Conservation (phyloP, 64 coral and sea anemone species). For the Stichodactyla helianthus region DNA sequence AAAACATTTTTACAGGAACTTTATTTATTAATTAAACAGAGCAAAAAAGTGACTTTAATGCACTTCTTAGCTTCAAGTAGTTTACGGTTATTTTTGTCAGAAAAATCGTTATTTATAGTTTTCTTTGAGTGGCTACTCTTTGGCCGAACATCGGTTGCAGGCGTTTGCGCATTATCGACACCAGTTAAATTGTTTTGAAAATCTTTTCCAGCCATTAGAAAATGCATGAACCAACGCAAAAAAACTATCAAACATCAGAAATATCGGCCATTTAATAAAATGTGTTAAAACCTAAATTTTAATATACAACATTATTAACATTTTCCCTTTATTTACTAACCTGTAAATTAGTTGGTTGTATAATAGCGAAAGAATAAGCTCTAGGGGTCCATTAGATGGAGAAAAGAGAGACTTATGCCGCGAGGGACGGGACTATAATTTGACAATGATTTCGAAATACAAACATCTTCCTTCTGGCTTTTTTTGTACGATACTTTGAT, state of each 20-base stretch:
- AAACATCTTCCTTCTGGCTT: background rate
- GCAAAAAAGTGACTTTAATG: background rate
- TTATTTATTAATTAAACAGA: background rate
- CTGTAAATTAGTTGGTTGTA: background rate
- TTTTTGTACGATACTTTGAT: background rate
- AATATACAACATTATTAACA: background rate
- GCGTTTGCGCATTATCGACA: background rate
- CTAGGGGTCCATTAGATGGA: background rate
- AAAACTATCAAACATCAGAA: background rate
- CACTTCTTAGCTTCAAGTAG: background rate
- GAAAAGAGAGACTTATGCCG: background rate
- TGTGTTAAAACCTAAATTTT: background rate
- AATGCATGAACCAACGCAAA: too few relatives aligned
- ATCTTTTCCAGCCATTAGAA: too few relatives aligned
- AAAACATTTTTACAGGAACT: background rate
- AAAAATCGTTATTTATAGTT: background rate
- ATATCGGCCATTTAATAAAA: background rate
- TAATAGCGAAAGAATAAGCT: background rate
- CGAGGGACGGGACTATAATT: background rate
- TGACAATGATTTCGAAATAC: background rate
- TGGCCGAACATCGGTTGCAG: background rate
- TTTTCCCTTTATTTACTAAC: background rate
- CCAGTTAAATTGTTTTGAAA: too few relatives aligned
- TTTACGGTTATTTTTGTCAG: background rate
- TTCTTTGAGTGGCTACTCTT: background rate